Base-by-base conservation (phyloP, 1,140 invertebrate species). In the Linepithema humile region DNA sequence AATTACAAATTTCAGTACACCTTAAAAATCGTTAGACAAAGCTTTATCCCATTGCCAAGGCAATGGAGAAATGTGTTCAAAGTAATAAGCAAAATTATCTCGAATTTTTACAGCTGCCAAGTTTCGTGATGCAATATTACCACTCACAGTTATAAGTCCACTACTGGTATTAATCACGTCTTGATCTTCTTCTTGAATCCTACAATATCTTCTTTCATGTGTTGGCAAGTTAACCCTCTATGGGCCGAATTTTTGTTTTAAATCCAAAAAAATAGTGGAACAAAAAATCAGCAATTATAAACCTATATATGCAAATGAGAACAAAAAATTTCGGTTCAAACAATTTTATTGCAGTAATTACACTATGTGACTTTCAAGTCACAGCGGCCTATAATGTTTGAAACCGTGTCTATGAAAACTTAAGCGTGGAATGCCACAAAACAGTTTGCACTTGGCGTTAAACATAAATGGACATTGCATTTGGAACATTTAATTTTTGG, bases 401-500 rank as follows among this genome's bases (percentile, higher is more conserved):
- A n/a, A n/a, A n/a, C n/a, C n/a, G n/a, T n/a, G n/a, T n/a, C n/a
- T n/a, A n/a, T n/a, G n/a, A n/a, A n/a, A n/a, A n/a, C n/a, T n/a
- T n/a, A n/a, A n/a, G n/a, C n/a, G n/a, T n/a, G n/a, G n/a, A n/a
- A n/a, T n/a, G n/a, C n/a, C 38, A 40, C 10, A 40, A 2, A 70
- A 70, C 53, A 82, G 40, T 69, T 82, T 59, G 38, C 38, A 59
- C 15, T 70, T n/a, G n/a, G n/a, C n/a, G 64, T 82, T 45, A n/a
- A n/a, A n/a, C n/a, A n/a, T 69, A 60, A 32, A 60, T 69, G 23
- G 3, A 82, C 40, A 43, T 82, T 78, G 20, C 57, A 53, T 50
- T 78, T 55, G 4, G 48, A 78, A 78, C 60, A 78, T 75, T 73
- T 84, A 0, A 85, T 82, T 62, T 80, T 75, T 17, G 59, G 73